Conservation (phyloP, 1,140 invertebrate genomes). For the Drosophila ambigua region DNA sequence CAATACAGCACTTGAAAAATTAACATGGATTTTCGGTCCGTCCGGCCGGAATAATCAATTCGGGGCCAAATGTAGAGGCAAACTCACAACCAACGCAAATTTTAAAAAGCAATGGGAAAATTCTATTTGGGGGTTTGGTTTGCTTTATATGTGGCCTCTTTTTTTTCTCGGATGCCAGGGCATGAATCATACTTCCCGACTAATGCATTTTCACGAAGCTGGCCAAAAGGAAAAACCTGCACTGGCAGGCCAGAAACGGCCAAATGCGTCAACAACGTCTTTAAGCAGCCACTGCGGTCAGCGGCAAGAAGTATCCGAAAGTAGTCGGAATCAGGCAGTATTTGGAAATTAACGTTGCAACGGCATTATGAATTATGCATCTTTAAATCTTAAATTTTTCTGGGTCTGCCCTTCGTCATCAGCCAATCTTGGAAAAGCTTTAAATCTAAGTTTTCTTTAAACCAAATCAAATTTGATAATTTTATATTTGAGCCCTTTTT, state of each 20-base stretch:
- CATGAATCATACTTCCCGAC: slow-evolving; percentile 46
- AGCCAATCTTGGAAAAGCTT: no score
- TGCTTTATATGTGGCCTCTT: slow-evolving; percentile 8
- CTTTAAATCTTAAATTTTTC: slow-evolving; percentile 52
- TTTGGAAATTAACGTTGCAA: slow-evolving; percentile 35
- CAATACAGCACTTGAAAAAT: slow-evolving; percentile 61
- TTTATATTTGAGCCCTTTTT: no score
- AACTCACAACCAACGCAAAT: no score
- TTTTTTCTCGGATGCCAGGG: slow-evolving; percentile 9
- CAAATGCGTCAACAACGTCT: slow-evolving; percentile 62
- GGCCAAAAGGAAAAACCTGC: slow-evolving; percentile 68
- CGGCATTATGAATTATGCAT: slow-evolving; percentile 56
- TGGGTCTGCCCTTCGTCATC: neutral
- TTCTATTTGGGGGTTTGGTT: slow-evolving; percentile 7
- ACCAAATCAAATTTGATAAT: no score
- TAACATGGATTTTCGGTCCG: slow-evolving; percentile 62
- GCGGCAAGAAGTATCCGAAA: slow-evolving; percentile 21
- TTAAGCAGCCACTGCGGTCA: slow-evolving; percentile 27
- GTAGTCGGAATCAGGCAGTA: slow-evolving; percentile 1
- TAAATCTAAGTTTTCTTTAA: no score
- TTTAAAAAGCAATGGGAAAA: slow-evolving; percentile 36
- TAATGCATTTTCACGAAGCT: slow-evolving; percentile 68
- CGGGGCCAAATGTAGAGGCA: slow-evolving; percentile 56
- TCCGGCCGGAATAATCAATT: slow-evolving; percentile 26
- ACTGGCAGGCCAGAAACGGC: slow-evolving; percentile 50